Percentiles rank a stretch among this genome's conserved stretches.
Conservation (phyloP, 2,797 vertebrate species). For the Apodemus agrarius region DNA sequence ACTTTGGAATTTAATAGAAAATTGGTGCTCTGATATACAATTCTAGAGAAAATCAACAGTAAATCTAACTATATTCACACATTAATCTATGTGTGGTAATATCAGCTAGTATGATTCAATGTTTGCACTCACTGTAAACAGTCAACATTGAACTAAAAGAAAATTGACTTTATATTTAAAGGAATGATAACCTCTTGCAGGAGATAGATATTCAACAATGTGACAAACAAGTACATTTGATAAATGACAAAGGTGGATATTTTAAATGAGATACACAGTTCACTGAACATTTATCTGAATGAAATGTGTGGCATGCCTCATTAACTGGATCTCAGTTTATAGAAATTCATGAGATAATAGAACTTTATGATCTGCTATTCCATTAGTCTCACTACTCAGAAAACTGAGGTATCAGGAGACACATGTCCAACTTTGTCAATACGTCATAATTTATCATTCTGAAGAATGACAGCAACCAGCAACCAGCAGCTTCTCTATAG, state of each 20-base stretch:
- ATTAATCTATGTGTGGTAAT: neutral
- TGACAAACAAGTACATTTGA: neutral
- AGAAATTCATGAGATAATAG: neutral
- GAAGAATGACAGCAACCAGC: neutral
- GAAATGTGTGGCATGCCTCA: neutral
- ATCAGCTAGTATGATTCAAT: neutral
- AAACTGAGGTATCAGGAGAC: neutral
- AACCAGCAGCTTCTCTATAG: no score
- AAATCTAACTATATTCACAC: neutral
- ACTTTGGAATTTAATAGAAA: neutral
- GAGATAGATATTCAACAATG: neutral
- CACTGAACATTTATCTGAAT: neutral
- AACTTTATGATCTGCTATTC: neutral
- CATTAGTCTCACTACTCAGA: neutral
- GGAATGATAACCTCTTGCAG: neutral
- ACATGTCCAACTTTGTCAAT: neutral
- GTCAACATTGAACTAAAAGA: neutral
- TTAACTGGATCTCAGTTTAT: neutral
- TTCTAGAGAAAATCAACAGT: neutral
- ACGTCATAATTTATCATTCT: neutral
- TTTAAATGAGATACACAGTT: neutral
- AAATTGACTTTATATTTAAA: neutral
- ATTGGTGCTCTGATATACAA: neutral
- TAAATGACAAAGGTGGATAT: neutral
- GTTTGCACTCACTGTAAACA: neutral